Evolutionary conservation across 2,113 vertebrate genomes (phyloP).

Genomic region (Cyphomyrus plagiostoma): DNA sequence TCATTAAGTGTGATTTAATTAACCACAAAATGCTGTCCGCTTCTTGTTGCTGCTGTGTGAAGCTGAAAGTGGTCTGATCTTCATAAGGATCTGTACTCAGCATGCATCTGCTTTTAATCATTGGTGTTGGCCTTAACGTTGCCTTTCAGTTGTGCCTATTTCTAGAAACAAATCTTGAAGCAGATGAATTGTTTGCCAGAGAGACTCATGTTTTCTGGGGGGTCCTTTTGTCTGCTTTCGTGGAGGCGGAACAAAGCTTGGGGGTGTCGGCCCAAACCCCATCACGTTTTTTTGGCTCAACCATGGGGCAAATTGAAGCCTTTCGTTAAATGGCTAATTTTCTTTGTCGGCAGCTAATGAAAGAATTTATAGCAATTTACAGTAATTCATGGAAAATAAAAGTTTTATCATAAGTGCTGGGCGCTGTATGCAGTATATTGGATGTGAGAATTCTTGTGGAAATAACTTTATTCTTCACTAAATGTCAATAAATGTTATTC

Average conservation of each 20-base stretch:
- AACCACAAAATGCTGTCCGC: neutral
- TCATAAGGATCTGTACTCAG: neutral
- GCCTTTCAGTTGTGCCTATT: conserved; percentile 31
- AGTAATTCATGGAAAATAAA: neutral
- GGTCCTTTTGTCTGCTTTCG: conserved; percentile 44
- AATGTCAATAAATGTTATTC: neutral
- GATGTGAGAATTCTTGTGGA: neutral
- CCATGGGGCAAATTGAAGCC: neutral
- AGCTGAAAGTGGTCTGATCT: neutral
- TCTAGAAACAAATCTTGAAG: conserved; percentile 34
- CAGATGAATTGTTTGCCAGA: conserved; percentile 21
- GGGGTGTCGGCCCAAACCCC: conserved; percentile 39
- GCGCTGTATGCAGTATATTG: neutral
- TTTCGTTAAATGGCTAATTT: neutral
- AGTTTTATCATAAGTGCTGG: neutral
- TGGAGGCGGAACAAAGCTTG: conserved; percentile 33
- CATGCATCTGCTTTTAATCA: conserved; percentile 43
- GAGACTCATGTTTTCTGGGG: conserved; percentile 28
- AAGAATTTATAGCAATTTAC: neutral
- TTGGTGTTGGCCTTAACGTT: conserved; percentile 26
- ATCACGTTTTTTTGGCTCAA: conserved; percentile 40
- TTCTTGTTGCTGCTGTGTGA: neutral
- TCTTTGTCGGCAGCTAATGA: conserved; percentile 4
- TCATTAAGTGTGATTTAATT: neutral
- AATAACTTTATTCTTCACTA: neutral